phyloP scores from a whole-genome alignment of 2,797 vertebrate genomes.

The Miichthys miiuy region DNA sequence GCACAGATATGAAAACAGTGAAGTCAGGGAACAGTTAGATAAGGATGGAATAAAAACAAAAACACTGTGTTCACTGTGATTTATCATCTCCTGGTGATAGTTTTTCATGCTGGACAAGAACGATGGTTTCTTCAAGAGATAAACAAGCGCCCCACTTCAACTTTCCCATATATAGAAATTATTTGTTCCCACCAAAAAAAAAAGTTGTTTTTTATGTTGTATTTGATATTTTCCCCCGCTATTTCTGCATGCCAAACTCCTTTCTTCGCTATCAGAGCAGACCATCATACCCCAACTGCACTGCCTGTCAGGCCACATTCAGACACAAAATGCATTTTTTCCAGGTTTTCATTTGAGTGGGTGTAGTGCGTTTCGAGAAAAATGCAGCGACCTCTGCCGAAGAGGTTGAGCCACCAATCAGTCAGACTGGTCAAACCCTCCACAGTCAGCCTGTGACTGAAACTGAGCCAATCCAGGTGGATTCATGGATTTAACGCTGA shows the following conservation, averaged over 20 bases:
- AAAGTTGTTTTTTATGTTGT: too few relatives aligned
- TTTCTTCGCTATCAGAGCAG: not conserved
- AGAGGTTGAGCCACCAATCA: too few relatives aligned
- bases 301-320: not conserved
- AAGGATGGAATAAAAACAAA: constrained; percentile 10
- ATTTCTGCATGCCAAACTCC: not conserved
- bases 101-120: not conserved
- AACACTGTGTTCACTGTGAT: constrained; percentile 3
- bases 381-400: too few relatives aligned
- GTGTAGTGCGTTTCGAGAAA: too few relatives aligned
- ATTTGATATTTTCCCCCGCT: not conserved
- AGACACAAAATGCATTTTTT: too few relatives aligned
- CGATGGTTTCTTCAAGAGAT: not conserved
- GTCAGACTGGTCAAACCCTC: too few relatives aligned
- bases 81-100: not conserved
- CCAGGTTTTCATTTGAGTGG: too few relatives aligned
- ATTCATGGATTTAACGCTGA: too few relatives aligned
- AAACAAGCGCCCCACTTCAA: not conserved
- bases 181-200: not conserved
- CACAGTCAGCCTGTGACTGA: too few relatives aligned
- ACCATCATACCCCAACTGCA: too few relatives aligned
- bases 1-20: not conserved
- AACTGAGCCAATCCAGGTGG: too few relatives aligned
- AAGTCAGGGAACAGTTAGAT: not conserved
- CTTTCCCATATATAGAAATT: not conserved